phyloP scores from a whole-genome alignment of 2,113 vertebrate genomes.

The Pungitius pungitius region DNA sequence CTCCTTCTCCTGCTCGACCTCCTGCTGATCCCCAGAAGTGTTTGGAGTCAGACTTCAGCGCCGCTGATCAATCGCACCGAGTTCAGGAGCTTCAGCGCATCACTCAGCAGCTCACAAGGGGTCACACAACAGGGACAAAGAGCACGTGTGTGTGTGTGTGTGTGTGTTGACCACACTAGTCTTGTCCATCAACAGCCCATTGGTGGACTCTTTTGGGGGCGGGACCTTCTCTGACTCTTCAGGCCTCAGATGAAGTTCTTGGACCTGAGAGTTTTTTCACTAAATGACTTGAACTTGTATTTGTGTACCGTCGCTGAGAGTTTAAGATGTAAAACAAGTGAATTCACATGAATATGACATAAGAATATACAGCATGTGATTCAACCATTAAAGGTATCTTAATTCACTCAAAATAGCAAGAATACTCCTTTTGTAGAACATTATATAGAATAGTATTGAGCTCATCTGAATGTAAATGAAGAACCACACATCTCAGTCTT shows the following conservation, averaged over 20 bases:
- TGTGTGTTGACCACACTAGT: conserved; percentile 31
- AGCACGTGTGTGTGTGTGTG: conserved; percentile 1
- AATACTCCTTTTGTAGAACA: background rate
- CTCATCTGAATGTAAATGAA: too few species aligned
- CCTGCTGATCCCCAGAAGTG: conserved; percentile 57
- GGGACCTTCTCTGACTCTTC: conserved; percentile 21
- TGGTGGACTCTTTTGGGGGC: conserved; percentile 39
- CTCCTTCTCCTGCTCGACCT: conserved; percentile 41
- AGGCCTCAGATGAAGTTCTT: background rate
- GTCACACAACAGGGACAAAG: conserved; percentile 53
- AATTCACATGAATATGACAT: too few species aligned
- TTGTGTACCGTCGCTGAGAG: background rate
- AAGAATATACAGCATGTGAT: too few species aligned
- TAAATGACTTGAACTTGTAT: background rate
- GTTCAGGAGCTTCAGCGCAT: conserved; percentile 47
- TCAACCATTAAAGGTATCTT: too few species aligned
- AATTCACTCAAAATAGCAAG: background rate
- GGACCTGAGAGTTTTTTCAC: background rate
- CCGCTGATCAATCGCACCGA: conserved; percentile 57
- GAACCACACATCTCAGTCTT: background rate
- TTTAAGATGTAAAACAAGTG: too few species aligned
- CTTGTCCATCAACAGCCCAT: conserved; percentile 54
- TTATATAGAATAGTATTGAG: background rate
- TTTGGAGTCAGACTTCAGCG: conserved; percentile 66
- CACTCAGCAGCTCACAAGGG: conserved; percentile 45